Evolutionary conservation across 2,797 vertebrate species (phyloP), one percentile per base, ranked within the genome.

Genomic region (Vultur gryphus): DNA sequence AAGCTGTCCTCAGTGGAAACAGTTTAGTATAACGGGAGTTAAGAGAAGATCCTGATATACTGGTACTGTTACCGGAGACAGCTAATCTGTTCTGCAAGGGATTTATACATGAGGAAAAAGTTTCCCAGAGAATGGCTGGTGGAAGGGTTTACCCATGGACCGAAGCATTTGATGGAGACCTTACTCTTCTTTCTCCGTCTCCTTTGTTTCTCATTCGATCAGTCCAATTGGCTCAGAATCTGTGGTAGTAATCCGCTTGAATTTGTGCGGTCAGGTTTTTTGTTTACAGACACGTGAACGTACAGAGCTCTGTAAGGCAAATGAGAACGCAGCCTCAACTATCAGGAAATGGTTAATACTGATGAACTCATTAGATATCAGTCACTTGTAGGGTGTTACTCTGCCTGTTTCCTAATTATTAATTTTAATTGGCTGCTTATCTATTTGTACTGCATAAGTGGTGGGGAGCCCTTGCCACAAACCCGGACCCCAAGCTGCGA

Each of bases 231-330:
- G 21, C 61, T 61, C 37, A 26, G 11, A 49, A 20, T 73, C 16
- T 18, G 25, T 21, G 29, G 14, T 31, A 46, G 8, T 51, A 48
- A 44, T 67, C 19, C 0, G 4, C 43, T 75, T 64, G 18, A 23
- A 33, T 86, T 69, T 55, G 17, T 23, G 31, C 2, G 2, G 16
- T 19, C 21, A 10, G 6, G 6, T 46, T 69, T 89, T 37, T 43
- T 86, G 21, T 75, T 85, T 61, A 13, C 24, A 49, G 39, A 3
- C 0, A 0, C 5, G 16, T 19, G 61, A 55, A 35, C 7, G 2
- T 16, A 17, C 3, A 33, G n/a, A 61, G 23, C 37, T 76, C n/a
- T 57, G 29, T 51, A 46, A 49, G 31, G n/a, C 35, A 64, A 93
- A 78, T 11, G 44, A 52, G 77, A 91, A 67, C 62, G 61, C 28